phyloP scores from a whole-genome alignment of 2,113 vertebrate species.

The Chaetura pelagica region DNA sequence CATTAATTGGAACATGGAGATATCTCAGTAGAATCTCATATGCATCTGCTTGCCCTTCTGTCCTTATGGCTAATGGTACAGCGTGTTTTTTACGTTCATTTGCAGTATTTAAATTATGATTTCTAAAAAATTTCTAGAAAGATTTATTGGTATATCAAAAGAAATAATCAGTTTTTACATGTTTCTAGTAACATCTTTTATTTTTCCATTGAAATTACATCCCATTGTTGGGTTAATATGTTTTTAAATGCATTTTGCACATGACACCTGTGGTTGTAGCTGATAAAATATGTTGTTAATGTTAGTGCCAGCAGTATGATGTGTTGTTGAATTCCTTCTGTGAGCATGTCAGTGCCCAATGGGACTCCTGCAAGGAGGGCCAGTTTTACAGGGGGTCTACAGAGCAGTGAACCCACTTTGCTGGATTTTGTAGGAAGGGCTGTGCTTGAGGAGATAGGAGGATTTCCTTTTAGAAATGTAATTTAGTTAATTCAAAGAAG shows the following conservation, averaged over 20 bases:
- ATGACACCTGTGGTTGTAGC: not conserved
- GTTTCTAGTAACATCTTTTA: not conserved
- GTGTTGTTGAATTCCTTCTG: not conserved
- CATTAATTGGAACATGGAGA: not conserved
- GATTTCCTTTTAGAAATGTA: not conserved
- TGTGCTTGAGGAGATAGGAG: not conserved
- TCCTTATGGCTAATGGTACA: not conserved
- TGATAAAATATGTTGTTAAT: not conserved
- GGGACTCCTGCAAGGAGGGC: too few relatives aligned
- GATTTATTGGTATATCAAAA: not conserved
- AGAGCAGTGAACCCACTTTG: not conserved
- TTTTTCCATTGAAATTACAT: not conserved
- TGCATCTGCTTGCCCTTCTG: not conserved
- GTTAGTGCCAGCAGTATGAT: not conserved
- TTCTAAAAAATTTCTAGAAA: not conserved
- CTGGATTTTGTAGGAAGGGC: not conserved
- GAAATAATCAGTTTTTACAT: not conserved
- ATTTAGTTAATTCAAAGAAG: not conserved
- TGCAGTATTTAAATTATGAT: not conserved
- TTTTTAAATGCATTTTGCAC: not conserved
- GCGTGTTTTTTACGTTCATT: not conserved
- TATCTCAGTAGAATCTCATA: not conserved
- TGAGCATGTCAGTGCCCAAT: rapidly evolving
- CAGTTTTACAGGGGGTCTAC: not conserved
- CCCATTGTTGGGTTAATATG: not conserved